phyloP scores from a whole-genome alignment of 2,113 vertebrate genomes.

The Nibea albiflora region DNA sequence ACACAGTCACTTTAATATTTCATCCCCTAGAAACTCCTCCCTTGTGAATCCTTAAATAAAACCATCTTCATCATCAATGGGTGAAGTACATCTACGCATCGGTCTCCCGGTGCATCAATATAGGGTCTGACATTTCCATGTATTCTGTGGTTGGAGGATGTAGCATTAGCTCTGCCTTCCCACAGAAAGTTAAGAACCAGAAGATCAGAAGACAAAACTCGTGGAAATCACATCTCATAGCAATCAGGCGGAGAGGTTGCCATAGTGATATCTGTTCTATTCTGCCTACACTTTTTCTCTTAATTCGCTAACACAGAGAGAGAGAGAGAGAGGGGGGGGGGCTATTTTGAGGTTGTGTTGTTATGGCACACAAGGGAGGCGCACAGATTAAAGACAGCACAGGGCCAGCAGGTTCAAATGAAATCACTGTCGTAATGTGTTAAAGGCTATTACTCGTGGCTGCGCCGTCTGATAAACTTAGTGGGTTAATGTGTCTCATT shows the following conservation, averaged over 20 bases:
- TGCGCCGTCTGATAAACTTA: not conserved
- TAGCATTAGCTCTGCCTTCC: conserved; percentile 17
- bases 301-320: conserved; percentile 66
- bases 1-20: not conserved
- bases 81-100: too few species aligned
- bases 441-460: conserved; percentile 15
- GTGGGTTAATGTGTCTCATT: not conserved
- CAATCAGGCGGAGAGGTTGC: conserved; percentile 78
- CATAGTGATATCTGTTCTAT: conserved; percentile 79
- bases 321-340: conserved; percentile 48
- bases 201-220: conserved; percentile 54
- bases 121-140: not conserved
- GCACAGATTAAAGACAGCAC: conserved; percentile 45
- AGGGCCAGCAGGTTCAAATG: conserved; percentile 30
- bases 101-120: not conserved
- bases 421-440: conserved; percentile 10
- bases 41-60: not conserved
- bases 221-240: conserved; percentile 58
- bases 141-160: not conserved
- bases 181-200: conserved; percentile 41
- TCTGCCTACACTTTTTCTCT: conserved; percentile 72
- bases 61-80: not conserved
- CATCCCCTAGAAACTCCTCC: not conserved
- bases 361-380: conserved; percentile 56
- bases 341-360: conserved; percentile 77